Conservation (phyloP, 2,888 invertebrate genomes). For the Metopia argyrocephala region DNA sequence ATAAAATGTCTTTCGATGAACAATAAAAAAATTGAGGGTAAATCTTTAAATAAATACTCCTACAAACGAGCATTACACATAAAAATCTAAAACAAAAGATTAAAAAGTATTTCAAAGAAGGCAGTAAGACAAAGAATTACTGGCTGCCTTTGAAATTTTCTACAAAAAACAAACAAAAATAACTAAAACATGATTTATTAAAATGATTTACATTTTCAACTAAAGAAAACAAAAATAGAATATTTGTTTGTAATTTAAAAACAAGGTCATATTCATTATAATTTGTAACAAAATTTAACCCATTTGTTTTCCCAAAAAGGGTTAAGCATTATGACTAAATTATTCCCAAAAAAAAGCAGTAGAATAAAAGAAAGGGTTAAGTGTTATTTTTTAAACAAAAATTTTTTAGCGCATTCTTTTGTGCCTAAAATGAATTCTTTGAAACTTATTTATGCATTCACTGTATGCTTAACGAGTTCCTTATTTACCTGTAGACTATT, state of each 20-base stretch:
- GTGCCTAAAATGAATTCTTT: slow-evolving; percentile 11
- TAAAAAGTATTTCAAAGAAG: neutral
- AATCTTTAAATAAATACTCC: slow-evolving; percentile 13
- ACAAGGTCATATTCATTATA: neutral
- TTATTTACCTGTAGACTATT: too few species aligned
- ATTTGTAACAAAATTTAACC: neutral
- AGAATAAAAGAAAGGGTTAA: slow-evolving; percentile 6
- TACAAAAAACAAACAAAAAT: neutral
- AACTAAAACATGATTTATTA: neutral
- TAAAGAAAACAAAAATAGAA: neutral
- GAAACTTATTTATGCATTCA: neutral
- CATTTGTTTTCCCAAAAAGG: slow-evolving; percentile 15
- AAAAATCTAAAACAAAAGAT: neutral
- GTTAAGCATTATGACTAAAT: slow-evolving; percentile 16
- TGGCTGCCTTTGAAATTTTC: neutral
- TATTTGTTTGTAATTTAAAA: too few species aligned
- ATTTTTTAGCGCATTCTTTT: neutral
- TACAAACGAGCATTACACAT: neutral
- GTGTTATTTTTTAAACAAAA: neutral
- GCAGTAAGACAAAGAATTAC: neutral
- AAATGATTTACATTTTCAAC: neutral
- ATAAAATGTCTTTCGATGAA: neutral
- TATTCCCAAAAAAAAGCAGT: neutral
- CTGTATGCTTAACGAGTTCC: neutral
- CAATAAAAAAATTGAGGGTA: slow-evolving; percentile 9